Evolutionary conservation across 2,797 vertebrate species (phyloP), one percentile per base, ranked within the genome.

Genomic region (Myiotriccus ornatus): DNA sequence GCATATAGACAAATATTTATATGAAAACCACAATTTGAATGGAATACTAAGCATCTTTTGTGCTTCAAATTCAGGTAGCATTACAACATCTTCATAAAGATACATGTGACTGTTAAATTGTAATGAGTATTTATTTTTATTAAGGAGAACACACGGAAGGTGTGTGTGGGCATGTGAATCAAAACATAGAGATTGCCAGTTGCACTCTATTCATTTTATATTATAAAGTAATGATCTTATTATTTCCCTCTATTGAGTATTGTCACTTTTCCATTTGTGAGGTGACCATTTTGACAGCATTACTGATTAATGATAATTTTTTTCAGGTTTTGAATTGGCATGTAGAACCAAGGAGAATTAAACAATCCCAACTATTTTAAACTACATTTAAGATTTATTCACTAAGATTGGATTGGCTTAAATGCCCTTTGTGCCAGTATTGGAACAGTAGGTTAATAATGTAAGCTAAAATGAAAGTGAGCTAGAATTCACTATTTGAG

Each of bases 301-400:
- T 39, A 32, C 6, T 27, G 34, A 6, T 6, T 64, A 57, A 50
- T 19, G 10, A 23, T 34, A 0, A 9, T 63, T 50, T 53, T 35
- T 52, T 64, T 34, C 57, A 70, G 14, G 34, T 17, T 52, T 12
- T 1, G 1, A 30, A 46, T 32, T 77, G 7, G 7, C 17, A 64
- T 14, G 24, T 37, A 75, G 32, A 73, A 79, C 19, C 1, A 7
- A 63, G 75, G 43, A 74, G 25, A 22, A 84, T 12, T 47, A 77
- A 93, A 78, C 28, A 70, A 57, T 65, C 41, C 27, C 46, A 71
- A 57, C n/a, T 84, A 76, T 87, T 96, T 91, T 52, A 79, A 94
- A 80, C 22, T 71, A 24, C 24, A 55, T n/a, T 80, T 84, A 86
- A n/a, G 25, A 10, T 43, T 94, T 82, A 32, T 62, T 68, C 80